These are phyloP conservation scores for Limnothrissa miodon DNA, from an alignment of 2,113 vertebrate genomes.

Conservation along the genomic window DNA sequence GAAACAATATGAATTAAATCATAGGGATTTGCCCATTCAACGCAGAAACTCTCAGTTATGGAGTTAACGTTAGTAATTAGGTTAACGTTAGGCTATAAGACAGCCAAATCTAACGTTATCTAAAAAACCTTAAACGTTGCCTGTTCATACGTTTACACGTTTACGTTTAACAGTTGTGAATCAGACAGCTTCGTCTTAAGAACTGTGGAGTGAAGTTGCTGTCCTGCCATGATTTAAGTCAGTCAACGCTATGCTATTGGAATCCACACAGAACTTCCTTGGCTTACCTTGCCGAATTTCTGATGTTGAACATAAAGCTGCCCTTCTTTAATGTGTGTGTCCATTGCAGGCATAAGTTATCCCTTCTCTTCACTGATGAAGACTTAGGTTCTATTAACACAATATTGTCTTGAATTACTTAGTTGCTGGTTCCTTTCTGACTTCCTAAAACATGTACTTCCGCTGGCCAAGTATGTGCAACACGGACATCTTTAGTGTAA, in stretches of 20 bases:
- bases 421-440: slow-evolving; percentile 45
- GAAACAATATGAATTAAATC: too few species aligned
- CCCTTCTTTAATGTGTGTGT: slow-evolving; percentile 75
- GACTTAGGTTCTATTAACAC: slow-evolving; percentile 46
- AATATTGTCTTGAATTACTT: slow-evolving; percentile 25
- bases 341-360: slow-evolving; percentile 57
- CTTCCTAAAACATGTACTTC: slow-evolving; percentile 58
- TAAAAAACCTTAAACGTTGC: not conserved
- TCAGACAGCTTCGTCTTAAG: not conserved
- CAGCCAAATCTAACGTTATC: not conserved
- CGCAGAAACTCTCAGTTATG: too few species aligned
- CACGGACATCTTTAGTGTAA: not conserved
- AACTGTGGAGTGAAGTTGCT: not conserved
- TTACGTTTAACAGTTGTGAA: too few species aligned
- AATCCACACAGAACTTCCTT: slow-evolving; percentile 34
- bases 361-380: slow-evolving; percentile 5
- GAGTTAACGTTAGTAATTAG: too few species aligned
- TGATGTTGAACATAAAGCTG: slow-evolving; percentile 76
- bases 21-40: too few species aligned
- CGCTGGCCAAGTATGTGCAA: slow-evolving; percentile 41
- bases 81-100: not conserved
- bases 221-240: not conserved
- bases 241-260: not conserved
- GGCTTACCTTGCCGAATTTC: slow-evolving; percentile 81
- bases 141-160: too few species aligned